Evolutionary conservation across 2,888 invertebrate genomes (phyloP).

Genomic region (Catocala sponsa): DNA sequence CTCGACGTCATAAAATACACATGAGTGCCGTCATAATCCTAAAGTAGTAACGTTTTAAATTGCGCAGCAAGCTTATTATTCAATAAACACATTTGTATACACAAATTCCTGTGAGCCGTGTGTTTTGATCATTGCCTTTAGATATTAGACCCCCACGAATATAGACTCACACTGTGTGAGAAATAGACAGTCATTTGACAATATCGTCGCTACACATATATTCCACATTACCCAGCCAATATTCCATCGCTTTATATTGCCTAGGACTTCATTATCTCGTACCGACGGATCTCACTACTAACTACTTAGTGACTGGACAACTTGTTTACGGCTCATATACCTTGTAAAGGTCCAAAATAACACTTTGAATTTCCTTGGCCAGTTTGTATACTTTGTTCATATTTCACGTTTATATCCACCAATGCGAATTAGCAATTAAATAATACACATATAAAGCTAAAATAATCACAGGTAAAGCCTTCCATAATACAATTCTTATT

Average conservation of each 20-base stretch:
- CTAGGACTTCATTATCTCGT: constrained; percentile 67
- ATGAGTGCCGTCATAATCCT: constrained; percentile 64
- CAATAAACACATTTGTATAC: constrained; percentile 76
- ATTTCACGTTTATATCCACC: no score
- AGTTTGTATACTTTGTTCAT: background rate
- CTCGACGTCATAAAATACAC: constrained; percentile 64
- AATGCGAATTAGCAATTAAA: no score
- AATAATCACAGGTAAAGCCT: background rate
- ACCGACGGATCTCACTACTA: constrained; percentile 56
- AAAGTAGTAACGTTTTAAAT: constrained; percentile 67
- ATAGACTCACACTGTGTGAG: constrained; percentile 78
- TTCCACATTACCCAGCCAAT: constrained; percentile 65
- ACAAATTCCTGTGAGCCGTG: constrained; percentile 73
- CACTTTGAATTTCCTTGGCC: constrained; percentile 8
- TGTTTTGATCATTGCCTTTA: constrained; percentile 78
- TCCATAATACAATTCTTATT: constrained; percentile 16
- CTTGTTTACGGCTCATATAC: constrained; percentile 39
- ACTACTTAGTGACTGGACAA: constrained; percentile 53
- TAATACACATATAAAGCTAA: no score
- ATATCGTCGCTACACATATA: constrained; percentile 71
- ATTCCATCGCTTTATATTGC: constrained; percentile 63
- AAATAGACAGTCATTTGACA: constrained; percentile 79
- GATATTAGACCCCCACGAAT: constrained; percentile 78
- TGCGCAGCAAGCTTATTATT: constrained; percentile 74
- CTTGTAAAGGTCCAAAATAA: constrained; percentile 35